These are phyloP conservation scores for Masticophis lateralis DNA, from an alignment of 2,797 vertebrate genomes.

Conservation along the genomic window DNA sequence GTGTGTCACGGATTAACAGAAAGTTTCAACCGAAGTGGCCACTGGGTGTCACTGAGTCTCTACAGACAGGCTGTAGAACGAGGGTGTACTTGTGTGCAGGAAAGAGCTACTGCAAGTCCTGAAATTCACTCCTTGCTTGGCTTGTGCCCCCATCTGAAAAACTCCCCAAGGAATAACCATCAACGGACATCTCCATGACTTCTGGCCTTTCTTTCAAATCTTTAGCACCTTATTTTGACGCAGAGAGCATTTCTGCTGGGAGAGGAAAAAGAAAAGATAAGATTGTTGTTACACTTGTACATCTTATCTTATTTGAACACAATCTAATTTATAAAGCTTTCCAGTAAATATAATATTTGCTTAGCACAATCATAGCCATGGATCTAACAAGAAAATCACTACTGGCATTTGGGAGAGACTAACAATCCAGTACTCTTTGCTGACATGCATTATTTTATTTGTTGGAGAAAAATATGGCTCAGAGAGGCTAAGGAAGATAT, in stretches of 20 bases:
- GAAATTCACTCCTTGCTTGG: not conserved
- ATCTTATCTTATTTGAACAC: not conserved
- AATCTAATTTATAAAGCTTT: not conserved
- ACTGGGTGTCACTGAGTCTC: constrained; percentile 38
- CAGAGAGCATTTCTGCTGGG: not conserved
- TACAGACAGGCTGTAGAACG: not conserved
- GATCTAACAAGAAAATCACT: not conserved
- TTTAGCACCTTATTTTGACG: not conserved
- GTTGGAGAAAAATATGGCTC: not conserved
- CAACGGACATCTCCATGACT: not conserved
- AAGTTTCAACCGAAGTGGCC: not conserved
- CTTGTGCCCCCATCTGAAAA: not conserved
- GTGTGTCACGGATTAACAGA: not conserved
- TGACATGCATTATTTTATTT: not conserved
- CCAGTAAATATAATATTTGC: not conserved
- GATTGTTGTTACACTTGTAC: not conserved
- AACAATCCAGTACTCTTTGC: not conserved
- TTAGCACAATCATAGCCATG: not conserved
- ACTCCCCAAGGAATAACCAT: not conserved
- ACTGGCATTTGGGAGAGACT: not conserved
- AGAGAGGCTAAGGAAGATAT: not conserved
- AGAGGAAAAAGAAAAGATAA: too few species aligned
- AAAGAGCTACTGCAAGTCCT: not conserved
- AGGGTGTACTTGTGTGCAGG: not conserved
- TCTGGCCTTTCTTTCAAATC: not conserved